phyloP scores from a whole-genome alignment of 2,797 vertebrate genomes.

The Rhinella marina region DNA sequence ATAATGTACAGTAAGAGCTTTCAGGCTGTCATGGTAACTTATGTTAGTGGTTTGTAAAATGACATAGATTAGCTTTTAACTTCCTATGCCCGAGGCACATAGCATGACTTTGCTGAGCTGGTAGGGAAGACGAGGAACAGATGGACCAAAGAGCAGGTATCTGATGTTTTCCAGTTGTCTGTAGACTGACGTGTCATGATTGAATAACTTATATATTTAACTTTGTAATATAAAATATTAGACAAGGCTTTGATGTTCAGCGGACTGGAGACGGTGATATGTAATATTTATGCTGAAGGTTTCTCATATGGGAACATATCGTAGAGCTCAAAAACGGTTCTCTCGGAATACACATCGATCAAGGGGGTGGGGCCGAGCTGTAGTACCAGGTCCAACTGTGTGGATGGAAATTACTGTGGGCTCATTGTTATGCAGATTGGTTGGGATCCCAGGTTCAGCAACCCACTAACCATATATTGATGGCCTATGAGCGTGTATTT shows the following conservation, averaged over 20 bases:
- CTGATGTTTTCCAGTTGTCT: constrained; percentile 2
- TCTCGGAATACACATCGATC: too few relatives aligned
- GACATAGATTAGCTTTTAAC: constrained; percentile 48
- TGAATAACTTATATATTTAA: constrained; percentile 3
- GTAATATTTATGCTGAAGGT: too few relatives aligned
- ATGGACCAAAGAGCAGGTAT: constrained; percentile 31
- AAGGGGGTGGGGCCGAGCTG: too few relatives aligned
- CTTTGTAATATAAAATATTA: constrained; percentile 18
- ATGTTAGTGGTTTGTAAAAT: constrained; percentile 34
- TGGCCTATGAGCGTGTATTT: too few relatives aligned
- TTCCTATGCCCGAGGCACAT: constrained; percentile 36
- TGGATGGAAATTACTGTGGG: too few relatives aligned
- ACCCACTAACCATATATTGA: too few relatives aligned
- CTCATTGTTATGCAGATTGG: too few relatives aligned
- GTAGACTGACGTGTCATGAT: neutral
- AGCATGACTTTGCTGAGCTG: constrained; percentile 29
- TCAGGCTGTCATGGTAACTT: constrained; percentile 46
- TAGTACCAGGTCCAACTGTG: too few relatives aligned
- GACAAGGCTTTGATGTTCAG: neutral
- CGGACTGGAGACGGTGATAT: too few relatives aligned
- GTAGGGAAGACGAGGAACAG: constrained; percentile 31
- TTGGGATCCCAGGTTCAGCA: too few relatives aligned
- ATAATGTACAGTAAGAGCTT: constrained; percentile 28
- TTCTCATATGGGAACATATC: too few relatives aligned
- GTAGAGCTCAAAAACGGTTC: too few relatives aligned